Evolutionary conservation across 1,140 invertebrate species (phyloP), one percentile per base, ranked within the genome.

Genomic region (Armadillidium nasatum): DNA sequence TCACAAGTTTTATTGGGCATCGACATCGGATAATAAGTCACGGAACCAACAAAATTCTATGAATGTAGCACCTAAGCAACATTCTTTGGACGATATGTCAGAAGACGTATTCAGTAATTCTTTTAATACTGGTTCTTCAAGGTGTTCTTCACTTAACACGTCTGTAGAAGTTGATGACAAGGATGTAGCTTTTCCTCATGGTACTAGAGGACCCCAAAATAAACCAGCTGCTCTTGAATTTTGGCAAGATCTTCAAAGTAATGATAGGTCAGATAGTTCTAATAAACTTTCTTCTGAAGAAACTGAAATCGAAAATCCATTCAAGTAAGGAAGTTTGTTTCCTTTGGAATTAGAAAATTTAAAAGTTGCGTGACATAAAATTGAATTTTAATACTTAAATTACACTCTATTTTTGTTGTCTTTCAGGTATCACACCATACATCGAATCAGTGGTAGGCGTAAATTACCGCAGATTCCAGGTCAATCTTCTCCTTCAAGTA

Each of bases 371-470:
- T 19, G 4, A 60, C 46, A 50, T 15, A 15, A 60, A 60, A 7
- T 60, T 60, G 50, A 33, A 33, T 33, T 3, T 33, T 33, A 3
- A 1, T 33, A 33, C 1, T 1, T 33, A 33, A 33, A 33, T 33
- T 10, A 10, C 19, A 15, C n/a, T 45, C 0, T 33, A 13, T 7
- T 0, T 15, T n/a, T 11, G n/a, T 45, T 44, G 15, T 9, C 9
- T 11, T 0, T 10, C 78, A 81, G 82, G 54, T 82, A 82, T 73
- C 82, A 82, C 79, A 82, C 82, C 2, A 82, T 82, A 11, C 82
- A 82, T 70, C 78, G 81, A 7, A 82, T 82, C 78, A 79, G 82
- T 13, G 82, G 82, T 0, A 75, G 82, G 15, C 50, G 82, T 19
- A 80, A 82, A 66, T 67, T 82, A 6, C 82, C 78, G 21, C 77